Conservation (phyloP, 2,113 vertebrate species). For the Talpa occidentalis region DNA sequence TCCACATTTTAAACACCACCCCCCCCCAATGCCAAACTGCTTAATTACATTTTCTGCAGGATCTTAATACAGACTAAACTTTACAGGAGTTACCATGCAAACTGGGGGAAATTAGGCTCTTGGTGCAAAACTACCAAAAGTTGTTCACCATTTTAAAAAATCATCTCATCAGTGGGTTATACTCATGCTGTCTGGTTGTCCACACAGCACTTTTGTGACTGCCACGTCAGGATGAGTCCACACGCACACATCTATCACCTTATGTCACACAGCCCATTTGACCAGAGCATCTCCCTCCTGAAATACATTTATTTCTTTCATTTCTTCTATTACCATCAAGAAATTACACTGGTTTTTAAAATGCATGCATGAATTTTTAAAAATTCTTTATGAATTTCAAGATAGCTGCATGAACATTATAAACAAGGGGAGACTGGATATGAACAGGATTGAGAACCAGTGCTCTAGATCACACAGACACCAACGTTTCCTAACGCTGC, state of each 20-base stretch:
- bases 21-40: neutral
- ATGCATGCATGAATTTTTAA: neutral
- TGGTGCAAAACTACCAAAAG: neutral
- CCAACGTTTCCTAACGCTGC: neutral
- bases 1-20: neutral
- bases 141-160: neutral
- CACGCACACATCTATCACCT: neutral
- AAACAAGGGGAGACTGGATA: neutral
- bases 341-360: slow-evolving; percentile 11
- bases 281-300: neutral
- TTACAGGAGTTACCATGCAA: slow-evolving; percentile 44
- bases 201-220: neutral
- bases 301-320: slow-evolving; percentile 5
- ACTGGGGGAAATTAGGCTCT: neutral
- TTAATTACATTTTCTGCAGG: neutral
- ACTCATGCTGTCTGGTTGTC: neutral
- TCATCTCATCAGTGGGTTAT: neutral
- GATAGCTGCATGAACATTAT: neutral
- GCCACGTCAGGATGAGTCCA: neutral
- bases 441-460: neutral
- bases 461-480: neutral
- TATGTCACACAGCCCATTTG: neutral
- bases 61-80: neutral
- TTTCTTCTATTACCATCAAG: neutral
- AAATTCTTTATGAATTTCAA: neutral